Evolutionary conservation across 30 jellyfish, hydroid and myxozoan species (phyloP).

Genomic region (Chrysaora quinquecirrha): DNA sequence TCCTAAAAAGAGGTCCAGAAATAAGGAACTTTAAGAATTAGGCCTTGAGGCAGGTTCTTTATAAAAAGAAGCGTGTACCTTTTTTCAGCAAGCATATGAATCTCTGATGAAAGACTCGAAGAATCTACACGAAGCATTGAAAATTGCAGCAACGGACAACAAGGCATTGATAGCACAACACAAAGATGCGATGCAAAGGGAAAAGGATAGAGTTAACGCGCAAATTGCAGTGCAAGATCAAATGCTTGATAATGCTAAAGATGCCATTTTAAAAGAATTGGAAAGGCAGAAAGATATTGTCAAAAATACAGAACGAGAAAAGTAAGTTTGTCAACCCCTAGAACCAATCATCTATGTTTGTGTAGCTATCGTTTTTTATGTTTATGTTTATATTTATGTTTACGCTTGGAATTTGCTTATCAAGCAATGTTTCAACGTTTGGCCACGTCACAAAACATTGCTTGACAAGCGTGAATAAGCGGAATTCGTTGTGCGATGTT

Average conservation of each 20-base stretch:
- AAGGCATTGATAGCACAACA: conserved; percentile 81
- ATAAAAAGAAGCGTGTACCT: too few species aligned
- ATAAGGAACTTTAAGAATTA: too few species aligned
- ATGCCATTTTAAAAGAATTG: conserved; percentile 61
- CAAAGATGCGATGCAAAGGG: conserved; percentile 67
- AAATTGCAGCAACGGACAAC: conserved; percentile 86
- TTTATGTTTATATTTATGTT: too few species aligned
- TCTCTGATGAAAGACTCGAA: conserved; percentile 51
- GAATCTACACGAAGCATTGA: conserved; percentile 68
- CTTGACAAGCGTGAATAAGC: too few species aligned
- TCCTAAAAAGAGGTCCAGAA: too few species aligned
- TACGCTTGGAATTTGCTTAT: too few species aligned
- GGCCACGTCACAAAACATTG: too few species aligned
- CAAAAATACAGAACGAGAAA: conserved; percentile 57
- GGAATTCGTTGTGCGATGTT: too few species aligned
- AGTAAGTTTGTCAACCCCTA: conserved; percentile 15
- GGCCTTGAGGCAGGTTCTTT: too few species aligned
- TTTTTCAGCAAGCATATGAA: conserved; percentile 52
- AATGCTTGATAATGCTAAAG: conserved; percentile 70
- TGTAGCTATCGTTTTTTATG: neutral
- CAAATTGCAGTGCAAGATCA: conserved; percentile 51
- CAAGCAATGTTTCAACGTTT: too few species aligned
- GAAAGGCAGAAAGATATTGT: conserved; percentile 60
- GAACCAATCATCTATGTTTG: neutral
- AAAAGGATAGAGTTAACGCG: conserved; percentile 40